Evolutionary conservation across 1,140 invertebrate genomes (phyloP), one percentile per base, ranked within the genome.

Genomic region (Prorops nasuta): DNA sequence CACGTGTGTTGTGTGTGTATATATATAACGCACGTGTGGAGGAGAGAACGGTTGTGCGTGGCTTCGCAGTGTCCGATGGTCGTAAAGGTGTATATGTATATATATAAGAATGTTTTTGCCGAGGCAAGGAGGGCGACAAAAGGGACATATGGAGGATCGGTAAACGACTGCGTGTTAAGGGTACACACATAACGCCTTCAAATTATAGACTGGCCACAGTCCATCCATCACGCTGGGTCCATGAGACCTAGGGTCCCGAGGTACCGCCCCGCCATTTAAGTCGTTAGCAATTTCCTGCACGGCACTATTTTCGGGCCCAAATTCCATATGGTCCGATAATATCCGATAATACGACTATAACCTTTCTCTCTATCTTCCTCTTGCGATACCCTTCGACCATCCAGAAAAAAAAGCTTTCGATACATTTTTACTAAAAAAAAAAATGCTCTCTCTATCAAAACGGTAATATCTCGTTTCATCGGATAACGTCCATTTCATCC

Each of bases 201-300:
- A 77, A 76, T 76, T 76, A 76, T 66, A 77, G 70, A 64, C 60
- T 77, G 63, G 57, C 64, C 60, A 58, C 41, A 58, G 58, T 65
- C 63, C 71, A 75, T 75, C 72, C 71, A 75, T 75, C 72, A 75
- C 45, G 51, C 52, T 48, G 59, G 58, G 59, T 56, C 56, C 59
- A 50, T 53, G 49, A 59, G 64, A 67, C 56, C 50, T 55, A 62
- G 63, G 56, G 60, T 62, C 62, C 54, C 56, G 43, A 38, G 45
- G 65, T 50, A 67, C 64, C 73, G 73, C 73, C 74, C 73, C 67
- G 67, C 56, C 70, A 68, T 77, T 77, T 76, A 77, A 75, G 74
- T 76, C 69, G 73, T 77, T 77, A 76, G 75, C 66, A 77, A 77
- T 77, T 77, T 77, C 72, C 75, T 77, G 73, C 71, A 60, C 67